Conservation (phyloP, 2,888 invertebrate species). For the Imbricaverruca yamaguchii region DNA sequence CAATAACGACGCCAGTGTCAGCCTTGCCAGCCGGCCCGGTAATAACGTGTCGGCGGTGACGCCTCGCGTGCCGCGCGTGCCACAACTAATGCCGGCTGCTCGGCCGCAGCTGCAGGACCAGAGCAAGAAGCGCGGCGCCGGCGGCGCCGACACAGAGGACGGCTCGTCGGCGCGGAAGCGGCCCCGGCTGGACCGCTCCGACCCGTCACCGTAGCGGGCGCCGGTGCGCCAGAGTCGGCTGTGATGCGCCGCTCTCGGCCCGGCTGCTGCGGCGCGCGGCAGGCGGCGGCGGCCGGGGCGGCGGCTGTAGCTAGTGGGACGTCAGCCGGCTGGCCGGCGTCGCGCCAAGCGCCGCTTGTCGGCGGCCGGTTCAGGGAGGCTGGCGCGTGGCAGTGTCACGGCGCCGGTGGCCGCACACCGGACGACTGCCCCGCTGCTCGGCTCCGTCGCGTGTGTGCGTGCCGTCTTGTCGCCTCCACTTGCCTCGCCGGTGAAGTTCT, state of each 20-base stretch:
- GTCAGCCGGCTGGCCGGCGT: neutral
- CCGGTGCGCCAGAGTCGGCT: neutral
- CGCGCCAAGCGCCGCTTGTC: neutral
- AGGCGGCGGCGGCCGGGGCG: neutral
- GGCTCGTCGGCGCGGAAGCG: neutral
- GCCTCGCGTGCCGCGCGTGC: too few species aligned
- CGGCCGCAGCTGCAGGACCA: neutral
- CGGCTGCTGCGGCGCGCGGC: neutral
- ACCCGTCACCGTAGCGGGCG: neutral
- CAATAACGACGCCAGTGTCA: too few species aligned
- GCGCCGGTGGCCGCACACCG: too few species aligned
- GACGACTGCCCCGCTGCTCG: too few species aligned
- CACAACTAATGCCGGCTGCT: too few species aligned
- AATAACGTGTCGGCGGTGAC: too few species aligned
- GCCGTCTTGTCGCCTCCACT: too few species aligned
- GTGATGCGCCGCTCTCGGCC: neutral
- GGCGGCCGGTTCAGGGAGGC: neutral
- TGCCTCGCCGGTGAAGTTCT: too few species aligned
- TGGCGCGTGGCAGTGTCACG: neutral
- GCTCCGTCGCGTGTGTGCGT: too few species aligned
- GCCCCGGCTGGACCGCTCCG: neutral
- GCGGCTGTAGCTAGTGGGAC: neutral
- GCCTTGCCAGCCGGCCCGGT: too few species aligned
- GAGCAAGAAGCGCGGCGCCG: conserved; percentile 4
- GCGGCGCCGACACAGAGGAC: neutral